Evolutionary conservation across 2,888 invertebrate species (phyloP).

Genomic region (Dicyrtoma fusca): DNA sequence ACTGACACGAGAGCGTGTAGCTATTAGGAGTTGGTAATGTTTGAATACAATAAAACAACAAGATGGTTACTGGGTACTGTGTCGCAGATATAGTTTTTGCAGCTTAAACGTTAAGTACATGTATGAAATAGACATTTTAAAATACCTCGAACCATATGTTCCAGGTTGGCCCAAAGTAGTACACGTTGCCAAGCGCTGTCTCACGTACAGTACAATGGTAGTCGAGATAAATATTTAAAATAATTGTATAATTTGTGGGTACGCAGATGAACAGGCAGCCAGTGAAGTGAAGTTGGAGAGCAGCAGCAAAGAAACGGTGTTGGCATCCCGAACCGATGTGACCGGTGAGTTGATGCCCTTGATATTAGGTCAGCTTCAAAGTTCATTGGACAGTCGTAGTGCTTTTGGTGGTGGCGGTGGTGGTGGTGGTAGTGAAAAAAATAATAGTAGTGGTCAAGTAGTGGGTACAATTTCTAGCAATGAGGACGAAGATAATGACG

Average conservation of each 20-base stretch:
- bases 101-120: too few relatives aligned
- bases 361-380: slow-evolving; percentile 56
- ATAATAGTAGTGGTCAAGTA: slow-evolving; percentile 10
- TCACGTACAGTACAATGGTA: too few relatives aligned
- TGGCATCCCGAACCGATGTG: slow-evolving; percentile 42
- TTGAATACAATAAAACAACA: too few relatives aligned
- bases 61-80: too few relatives aligned
- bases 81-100: too few relatives aligned
- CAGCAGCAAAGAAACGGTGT: slow-evolving; percentile 17
- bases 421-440: slow-evolving; percentile 33
- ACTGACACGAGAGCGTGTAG: too few relatives aligned
- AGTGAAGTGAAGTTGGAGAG: neutral
- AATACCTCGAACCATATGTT: too few relatives aligned
- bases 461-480: slow-evolving; percentile 27
- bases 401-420: slow-evolving; percentile 36
- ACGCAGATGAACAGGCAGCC: slow-evolving; percentile 20
- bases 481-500: slow-evolving; percentile 20
- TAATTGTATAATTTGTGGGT: neutral
- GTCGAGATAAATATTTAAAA: too few relatives aligned
- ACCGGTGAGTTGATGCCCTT: slow-evolving; percentile 57
- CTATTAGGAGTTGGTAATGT: too few relatives aligned
- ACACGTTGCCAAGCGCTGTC: too few relatives aligned
- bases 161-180: too few relatives aligned
- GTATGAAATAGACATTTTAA: too few relatives aligned
- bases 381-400: slow-evolving; percentile 51